Evolutionary conservation across 2,113 vertebrate genomes (phyloP), one percentile per base, ranked within the genome.

Genomic region (Ia io): DNA sequence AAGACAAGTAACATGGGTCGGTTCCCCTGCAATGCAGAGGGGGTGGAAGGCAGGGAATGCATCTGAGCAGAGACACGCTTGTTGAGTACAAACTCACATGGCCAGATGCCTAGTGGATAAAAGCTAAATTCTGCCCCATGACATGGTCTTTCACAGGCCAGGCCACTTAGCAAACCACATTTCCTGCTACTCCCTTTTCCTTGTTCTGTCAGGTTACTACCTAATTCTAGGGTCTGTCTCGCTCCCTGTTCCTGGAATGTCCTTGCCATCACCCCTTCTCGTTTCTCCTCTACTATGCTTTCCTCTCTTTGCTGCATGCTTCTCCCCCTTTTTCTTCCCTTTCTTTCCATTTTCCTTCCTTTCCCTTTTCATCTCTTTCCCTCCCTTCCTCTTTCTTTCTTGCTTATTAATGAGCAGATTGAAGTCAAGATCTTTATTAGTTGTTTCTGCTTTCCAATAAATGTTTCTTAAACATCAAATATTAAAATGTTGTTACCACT

Each of bases 361-460:
- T 88, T 44, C 61, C 28, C 63, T 32, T 32, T 65, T 7, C 49
- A 32, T 42, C 22, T 32, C 18, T 61, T 78, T 47, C 67, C 6
- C 30, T 59, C 9, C 2, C 30, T 53, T 32, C 20, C 35, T 65
- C 47, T 42, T 40, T 35, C 44, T 80, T 89, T 47, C 49, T 61
- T 88, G 14, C 20, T 67, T 51, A 35, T 71, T 40, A 53, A 40
- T 1, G 22, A 42, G 23, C 16, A 79, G 17, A 59, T 4, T 53
- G 40, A 95, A 70, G 51, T 65, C 93, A 71, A 85, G n/a, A 42
- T 67, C 25, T 85, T 44, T 51, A 37, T 30, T 63, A 59, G 22
- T 63, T 85, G 51, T 42, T 67, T 25, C 28, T 86, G 9, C 35
- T 91, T 93, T 84, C 88, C 59, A 90, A 13, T 35, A 84, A 88